Percentiles rank a stretch among this genome's conserved stretches.
Evolutionary conservation across 2,113 vertebrate genomes (phyloP).

Genomic region (Gobio gobio): DNA sequence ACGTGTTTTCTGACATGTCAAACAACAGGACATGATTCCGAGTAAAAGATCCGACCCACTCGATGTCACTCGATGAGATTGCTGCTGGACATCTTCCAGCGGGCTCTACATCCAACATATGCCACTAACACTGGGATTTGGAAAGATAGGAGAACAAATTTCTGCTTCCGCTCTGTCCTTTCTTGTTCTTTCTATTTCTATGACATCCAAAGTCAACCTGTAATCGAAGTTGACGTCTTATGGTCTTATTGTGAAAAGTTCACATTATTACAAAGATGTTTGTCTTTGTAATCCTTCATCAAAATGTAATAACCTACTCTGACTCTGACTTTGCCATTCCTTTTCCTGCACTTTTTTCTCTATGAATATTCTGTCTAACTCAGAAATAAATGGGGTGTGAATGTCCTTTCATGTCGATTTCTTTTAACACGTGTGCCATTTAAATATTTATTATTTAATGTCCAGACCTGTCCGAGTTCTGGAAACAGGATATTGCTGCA

Average conservation of each 20-base stretch:
- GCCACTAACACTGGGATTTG: background rate
- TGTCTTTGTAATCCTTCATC: slow-evolving; percentile 16
- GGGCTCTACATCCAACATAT: background rate
- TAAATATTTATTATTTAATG: background rate
- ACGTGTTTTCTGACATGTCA: slow-evolving; percentile 7
- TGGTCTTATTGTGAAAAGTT: background rate
- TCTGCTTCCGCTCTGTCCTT: background rate
- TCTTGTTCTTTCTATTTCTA: background rate
- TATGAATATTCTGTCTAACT: background rate
- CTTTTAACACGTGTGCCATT: background rate
- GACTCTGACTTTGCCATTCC: background rate
- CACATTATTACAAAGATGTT: background rate
- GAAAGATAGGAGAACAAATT: background rate
- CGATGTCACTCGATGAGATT: background rate
- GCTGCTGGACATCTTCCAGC: background rate
- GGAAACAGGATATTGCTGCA: background rate
- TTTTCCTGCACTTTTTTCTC: background rate
- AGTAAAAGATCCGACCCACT: background rate
- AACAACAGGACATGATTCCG: background rate
- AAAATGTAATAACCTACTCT: slow-evolving; percentile 13
- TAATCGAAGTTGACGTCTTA: background rate
- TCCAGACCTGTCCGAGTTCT: background rate
- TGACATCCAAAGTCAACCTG: background rate
- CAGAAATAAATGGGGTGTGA: background rate
- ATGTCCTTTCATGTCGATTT: background rate